Base-by-base conservation (phyloP, 2,797 vertebrate genomes). In the Taenioides sp. region DNA sequence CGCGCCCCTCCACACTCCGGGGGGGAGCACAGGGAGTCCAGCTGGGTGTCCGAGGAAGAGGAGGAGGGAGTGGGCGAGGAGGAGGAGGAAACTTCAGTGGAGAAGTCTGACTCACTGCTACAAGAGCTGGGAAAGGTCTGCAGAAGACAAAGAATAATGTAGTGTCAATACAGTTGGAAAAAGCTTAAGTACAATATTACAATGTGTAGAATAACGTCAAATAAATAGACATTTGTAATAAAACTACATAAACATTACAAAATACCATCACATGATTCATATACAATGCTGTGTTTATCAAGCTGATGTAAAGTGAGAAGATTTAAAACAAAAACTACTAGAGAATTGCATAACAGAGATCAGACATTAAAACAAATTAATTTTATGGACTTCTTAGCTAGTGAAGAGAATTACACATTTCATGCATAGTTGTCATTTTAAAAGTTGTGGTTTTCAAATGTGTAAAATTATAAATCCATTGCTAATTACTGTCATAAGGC, bases 111-210 rank as follows among this genome's bases (percentile, higher is more conserved):
- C 14, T 91, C 84, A 0, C 91, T 91, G 72, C 70, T 85, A 84
- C 75, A 91, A 2, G 92, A 92, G 58, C 82, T 86, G 83, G 89
- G 89, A 37, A 92, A 88, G 27, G 84, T 76, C 93, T 93, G 73
- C 1, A 52, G 57, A 7, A 63, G 7, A 75, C 28, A 27, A 31
- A 34, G 9, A 31, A 60, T 18, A 17, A 60, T 18, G 7, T 60
- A 18, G 7, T 37, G 17, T 59, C 9, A 57, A 10, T 52, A 20
- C 2, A n/a, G 20, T 3, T 54, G 9, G 9, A 55, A 23, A 55
- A 2, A 20, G 18, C 52, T 9, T 22, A 54, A 54, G 20, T 54
- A 5, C 4, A 0, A 17, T 7, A 54, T 52, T 54, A 7, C 40
- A 43, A 20, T 5, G 49, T 52, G 49, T 52, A n/a, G 5, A 52